phyloP scores from a whole-genome alignment of 2,888 invertebrate species.

The Chymomyza amoena region DNA sequence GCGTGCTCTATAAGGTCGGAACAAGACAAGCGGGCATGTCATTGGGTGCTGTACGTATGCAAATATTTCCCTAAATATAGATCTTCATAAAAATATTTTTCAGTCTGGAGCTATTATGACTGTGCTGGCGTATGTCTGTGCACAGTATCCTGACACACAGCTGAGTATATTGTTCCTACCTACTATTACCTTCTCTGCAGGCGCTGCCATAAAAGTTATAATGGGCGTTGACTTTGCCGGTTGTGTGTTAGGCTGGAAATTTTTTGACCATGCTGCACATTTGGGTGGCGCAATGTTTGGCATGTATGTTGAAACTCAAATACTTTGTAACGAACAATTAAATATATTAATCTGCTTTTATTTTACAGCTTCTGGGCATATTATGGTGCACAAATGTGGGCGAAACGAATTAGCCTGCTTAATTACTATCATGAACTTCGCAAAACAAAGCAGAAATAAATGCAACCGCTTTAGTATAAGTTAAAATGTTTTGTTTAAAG shows the following conservation, averaged over 20 bases:
- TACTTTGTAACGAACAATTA: constrained; percentile 3
- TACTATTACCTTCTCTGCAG: constrained; percentile 92
- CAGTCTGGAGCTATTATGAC: constrained; percentile 98
- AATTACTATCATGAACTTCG: constrained; percentile 75
- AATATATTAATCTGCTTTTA: not conserved
- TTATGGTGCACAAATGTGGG: constrained; percentile 74
- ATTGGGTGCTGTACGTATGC: constrained; percentile 91
- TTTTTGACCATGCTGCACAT: constrained; percentile 99
- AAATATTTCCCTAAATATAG: not conserved
- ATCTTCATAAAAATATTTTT: constrained; percentile 68
- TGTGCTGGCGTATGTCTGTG: constrained; percentile 91
- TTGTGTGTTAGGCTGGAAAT: constrained; percentile 90
- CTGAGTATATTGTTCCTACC: constrained; percentile 94
- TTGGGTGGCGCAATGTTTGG: constrained; percentile 95
- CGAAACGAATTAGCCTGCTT: constrained; percentile 68
- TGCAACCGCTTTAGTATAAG: constrained; percentile 3
- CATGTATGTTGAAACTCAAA: constrained; percentile 81
- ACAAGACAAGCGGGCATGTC: constrained; percentile 87
- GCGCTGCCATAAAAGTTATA: constrained; percentile 89
- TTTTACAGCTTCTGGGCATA: constrained; percentile 72
- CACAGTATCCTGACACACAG: constrained; percentile 92
- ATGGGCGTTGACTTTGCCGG: constrained; percentile 92
- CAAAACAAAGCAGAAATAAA: constrained; percentile 69
- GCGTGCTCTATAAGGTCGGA: constrained; percentile 88
- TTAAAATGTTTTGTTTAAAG: constrained; percentile 4